Evolutionary conservation across 2,797 vertebrate species (phyloP).

Genomic region (Rachycentron canadum): DNA sequence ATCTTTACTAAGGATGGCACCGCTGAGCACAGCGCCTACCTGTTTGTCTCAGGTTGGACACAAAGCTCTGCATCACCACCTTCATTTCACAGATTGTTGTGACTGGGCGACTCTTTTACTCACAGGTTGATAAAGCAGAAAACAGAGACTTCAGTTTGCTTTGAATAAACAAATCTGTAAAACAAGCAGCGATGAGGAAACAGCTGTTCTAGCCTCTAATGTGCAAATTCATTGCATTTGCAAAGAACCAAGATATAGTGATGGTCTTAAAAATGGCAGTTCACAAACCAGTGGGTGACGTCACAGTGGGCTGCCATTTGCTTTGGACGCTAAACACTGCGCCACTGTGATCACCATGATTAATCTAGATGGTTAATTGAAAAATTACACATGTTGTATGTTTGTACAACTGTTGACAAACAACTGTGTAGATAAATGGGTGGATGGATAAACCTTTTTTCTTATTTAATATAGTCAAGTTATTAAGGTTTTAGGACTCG

Average conservation of each 20-base stretch:
- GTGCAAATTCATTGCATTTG: not conserved
- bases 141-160: not conserved
- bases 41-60: slow-evolving; percentile 93
- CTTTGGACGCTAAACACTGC: no score
- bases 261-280: no score
- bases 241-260: no score
- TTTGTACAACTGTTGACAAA: no score
- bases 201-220: no score
- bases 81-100: not conserved
- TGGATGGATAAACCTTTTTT: not conserved
- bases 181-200: no score
- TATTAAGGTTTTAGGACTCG: not conserved
- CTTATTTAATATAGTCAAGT: no score
- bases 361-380: not conserved
- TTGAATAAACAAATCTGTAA: not conserved
- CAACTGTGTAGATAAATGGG: no score
- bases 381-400: not conserved
- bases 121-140: not conserved
- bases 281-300: no score
- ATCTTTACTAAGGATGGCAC: slow-evolving; percentile 92
- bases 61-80: not conserved
- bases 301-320: no score
- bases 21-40: slow-evolving; percentile 92
- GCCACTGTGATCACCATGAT: no score
- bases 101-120: not conserved